Evolutionary conservation across 2,797 vertebrate genomes (phyloP).

Genomic region (Pachyuromys duprasi): DNA sequence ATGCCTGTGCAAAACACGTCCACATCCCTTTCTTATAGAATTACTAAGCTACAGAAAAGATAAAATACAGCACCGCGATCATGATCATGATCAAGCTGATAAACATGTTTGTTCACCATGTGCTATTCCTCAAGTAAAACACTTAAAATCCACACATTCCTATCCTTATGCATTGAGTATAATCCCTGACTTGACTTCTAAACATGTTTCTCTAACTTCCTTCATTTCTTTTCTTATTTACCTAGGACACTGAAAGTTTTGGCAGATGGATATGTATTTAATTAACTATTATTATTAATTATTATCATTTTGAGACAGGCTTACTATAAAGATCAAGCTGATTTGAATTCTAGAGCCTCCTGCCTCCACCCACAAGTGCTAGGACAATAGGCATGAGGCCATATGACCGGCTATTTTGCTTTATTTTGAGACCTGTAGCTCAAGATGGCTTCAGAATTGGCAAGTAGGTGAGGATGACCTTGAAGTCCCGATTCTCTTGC

Average conservation of each 20-base stretch:
- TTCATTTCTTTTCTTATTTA: constrained; percentile 28
- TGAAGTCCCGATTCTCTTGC: neutral
- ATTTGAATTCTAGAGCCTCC: neutral
- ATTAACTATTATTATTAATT: neutral
- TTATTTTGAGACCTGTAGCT: neutral
- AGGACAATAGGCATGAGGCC: neutral
- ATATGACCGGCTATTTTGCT: neutral
- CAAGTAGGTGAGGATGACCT: neutral
- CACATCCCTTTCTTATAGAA: constrained; percentile 27
- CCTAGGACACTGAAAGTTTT: neutral
- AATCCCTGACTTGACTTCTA: constrained; percentile 9
- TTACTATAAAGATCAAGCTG: neutral
- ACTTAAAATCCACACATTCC: neutral
- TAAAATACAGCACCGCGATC: neutral
- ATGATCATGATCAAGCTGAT: neutral
- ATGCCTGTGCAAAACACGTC: constrained; percentile 20
- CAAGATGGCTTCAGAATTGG: neutral
- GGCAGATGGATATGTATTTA: neutral
- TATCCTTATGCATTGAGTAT: neutral
- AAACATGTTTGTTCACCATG: neutral
- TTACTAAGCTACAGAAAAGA: constrained; percentile 31
- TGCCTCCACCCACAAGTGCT: neutral
- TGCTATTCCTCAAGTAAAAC: neutral
- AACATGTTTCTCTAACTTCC: neutral
- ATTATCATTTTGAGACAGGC: neutral